Evolutionary conservation across 1,140 invertebrate species (phyloP), one percentile per base, ranked within the genome.

Genomic region (Bombus sibiricus): DNA sequence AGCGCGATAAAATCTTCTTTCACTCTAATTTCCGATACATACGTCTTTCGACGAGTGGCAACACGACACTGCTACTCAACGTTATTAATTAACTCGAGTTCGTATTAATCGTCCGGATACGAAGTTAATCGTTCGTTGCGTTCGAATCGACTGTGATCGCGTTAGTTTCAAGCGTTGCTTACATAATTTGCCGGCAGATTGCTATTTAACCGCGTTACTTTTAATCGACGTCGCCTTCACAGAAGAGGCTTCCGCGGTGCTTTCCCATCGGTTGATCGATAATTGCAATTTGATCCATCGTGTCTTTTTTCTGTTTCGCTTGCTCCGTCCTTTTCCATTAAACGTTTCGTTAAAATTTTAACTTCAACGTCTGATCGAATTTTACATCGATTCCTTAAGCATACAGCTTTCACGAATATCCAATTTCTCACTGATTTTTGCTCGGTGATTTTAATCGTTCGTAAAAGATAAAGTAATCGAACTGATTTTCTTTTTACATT

Each of bases 151-250:
- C 47, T 71, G n/a, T 53, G 66, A 71, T 71, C 68, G 37, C 22
- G 68, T 59, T 62, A 43, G 53, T 59, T 72, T 81, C 53, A 41
- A 74, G n/a, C 53, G 10, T 62, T 53, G 80, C 80, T 64, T 75
- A 75, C 53, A 64, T 75, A 75, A 82, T 74, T 82, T 64, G n/a
- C 39, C 15, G 25, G 34, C 69, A 81, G 75, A 82, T 82, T 82
- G n/a, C 71, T 62, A 62, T 62, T 43, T 82, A 74, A 82, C 39
- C 37, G 53, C 5, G 37, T 74, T 74, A 62, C 37, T 43, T 74
- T 64, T 43, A 39, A 74, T 74, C 47, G 53, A 74, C 80, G n/a
- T 62, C 43, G 34, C 28, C 69, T 62, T 43, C 53, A 32, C 18
- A 64, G n/a, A 57, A 32, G 22, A 59, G 32, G 62, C 73, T 32